Percentiles rank a stretch among this genome's conserved stretches.
Conservation (phyloP, 2,113 vertebrate species). For the Otocyon megalotis region DNA sequence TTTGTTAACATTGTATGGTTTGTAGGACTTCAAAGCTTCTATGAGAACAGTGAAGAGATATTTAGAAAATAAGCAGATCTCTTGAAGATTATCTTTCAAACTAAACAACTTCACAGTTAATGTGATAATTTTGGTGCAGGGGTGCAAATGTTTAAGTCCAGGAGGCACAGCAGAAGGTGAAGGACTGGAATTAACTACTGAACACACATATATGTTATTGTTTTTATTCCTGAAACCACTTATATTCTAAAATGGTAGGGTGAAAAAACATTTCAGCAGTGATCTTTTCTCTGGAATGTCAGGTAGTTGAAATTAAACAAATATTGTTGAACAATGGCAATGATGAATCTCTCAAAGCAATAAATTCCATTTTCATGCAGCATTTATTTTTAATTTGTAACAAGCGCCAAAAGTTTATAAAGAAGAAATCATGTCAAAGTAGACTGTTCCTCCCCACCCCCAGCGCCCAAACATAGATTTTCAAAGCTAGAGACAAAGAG, state of each 20-base stretch:
- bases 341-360: background rate
- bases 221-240: background rate
- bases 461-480: background rate
- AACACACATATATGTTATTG: background rate
- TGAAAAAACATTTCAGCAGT: background rate
- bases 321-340: background rate
- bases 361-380: background rate
- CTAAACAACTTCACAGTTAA: background rate
- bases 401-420: background rate
- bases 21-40: background rate
- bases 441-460: background rate
- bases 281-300: background rate
- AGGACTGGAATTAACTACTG: background rate
- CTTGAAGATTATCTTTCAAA: slow-evolving; percentile 1
- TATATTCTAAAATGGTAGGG: background rate
- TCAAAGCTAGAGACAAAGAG: slow-evolving; percentile 20
- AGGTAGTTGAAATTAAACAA: background rate
- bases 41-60: background rate
- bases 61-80: slow-evolving; percentile 39
- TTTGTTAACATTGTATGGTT: background rate
- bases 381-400: slow-evolving; percentile 14
- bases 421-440: background rate
- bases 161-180: background rate
- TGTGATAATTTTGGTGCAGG: background rate
- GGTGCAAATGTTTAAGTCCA: background rate